Base-by-base conservation (phyloP, 2,888 invertebrate species). In the Drosophila melanocephala region DNA sequence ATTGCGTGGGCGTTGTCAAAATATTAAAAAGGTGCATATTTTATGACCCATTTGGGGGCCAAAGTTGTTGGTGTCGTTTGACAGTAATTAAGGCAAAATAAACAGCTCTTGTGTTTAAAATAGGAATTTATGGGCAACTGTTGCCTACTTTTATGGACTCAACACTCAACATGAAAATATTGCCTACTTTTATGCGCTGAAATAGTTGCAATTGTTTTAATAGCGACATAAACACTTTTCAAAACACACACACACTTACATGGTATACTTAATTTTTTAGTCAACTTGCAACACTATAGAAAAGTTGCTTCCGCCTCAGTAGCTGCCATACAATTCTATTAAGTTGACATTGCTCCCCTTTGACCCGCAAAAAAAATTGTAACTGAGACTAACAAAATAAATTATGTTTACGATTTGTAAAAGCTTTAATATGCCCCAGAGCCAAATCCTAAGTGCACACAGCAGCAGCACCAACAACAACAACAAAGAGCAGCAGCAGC, bases 321-420 rank as follows among this genome's bases (percentile, higher is more conserved):
- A 22, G 58, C 32, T 55, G 44, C 56, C 39, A 47, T 42, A 61
- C 61, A 67, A 82, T 79, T 82, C 67, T 72, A 82, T 85, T 75
- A 75, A 62, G 63, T 59, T 47, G 22, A 53, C 39, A 44, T 28
- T 50, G 50, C 26, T 30, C 30, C 42, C 50, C 57, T 44, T 52
- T n/a, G 26, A 52, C 47, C 58, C 57, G 55, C 32, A 47, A 37
- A 51, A 62, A 22, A 44, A 26, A 44, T 71, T 78, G 81, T 85
- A 77, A 83, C 72, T 67, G 67, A 77, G 81, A 64, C 81, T 79
- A 81, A 79, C 81, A 79, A 90, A 89, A 86, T 86, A 86, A 89
- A 86, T 86, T 86, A 90, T 86, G 90, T 81, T 90, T 83, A 73
- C 85, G 90, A 90, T 89, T 90, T 87, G 90, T 81, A 78, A 88